Evolutionary conservation across 2,113 vertebrate species (phyloP), one percentile per base, ranked within the genome.

Genomic region (Scatophagus argus): DNA sequence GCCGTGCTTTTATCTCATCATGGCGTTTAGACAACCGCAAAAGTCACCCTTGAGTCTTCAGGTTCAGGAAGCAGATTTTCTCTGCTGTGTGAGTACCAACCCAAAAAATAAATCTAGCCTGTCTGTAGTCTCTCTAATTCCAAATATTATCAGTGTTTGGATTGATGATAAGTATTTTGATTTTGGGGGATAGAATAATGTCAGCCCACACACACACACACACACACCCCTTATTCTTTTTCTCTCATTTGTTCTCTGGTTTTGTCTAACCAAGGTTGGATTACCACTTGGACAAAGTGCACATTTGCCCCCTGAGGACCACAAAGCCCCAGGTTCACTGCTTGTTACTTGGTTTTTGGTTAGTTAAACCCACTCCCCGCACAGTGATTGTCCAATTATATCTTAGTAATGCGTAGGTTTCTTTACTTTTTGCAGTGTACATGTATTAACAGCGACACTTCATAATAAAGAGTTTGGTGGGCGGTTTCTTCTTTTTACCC

Each of bases 1-100:
- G 3, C 4, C 3, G 3, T 46, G 27, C 63, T 77, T 90, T 82
- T 70, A 76, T 84, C 61, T 84, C 23, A 14, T 72, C 67, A n/a
- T n/a, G n/a, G 81, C 16, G 10, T 79, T 79, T 63, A 80, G 56
- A 75, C 47, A 67, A 52, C 72, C 51, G 72, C n/a, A 63, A 23
- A 43, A 67, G 46, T 73, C 62, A 36, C 46, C 47, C 79, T 47
- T 36, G 13, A 27, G 23, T 78, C 82, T 72, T 17, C 8, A 1
- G 17, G 4, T 38, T 86, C 41, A 58, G 54, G 34, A 13, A 17
- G 25, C 8, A 13, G 44, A n/a, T 61, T 21, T 61, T 62, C 44
- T 68, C 17, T 36, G 31, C 55, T 68, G 14, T 39, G 36, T 3
- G 13, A 54, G 14, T 29, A 36, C 21, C 21, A 68, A 49, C 17